Base-by-base conservation (phyloP, 2,888 invertebrate genomes). In the Drosophila prostipennis region DNA sequence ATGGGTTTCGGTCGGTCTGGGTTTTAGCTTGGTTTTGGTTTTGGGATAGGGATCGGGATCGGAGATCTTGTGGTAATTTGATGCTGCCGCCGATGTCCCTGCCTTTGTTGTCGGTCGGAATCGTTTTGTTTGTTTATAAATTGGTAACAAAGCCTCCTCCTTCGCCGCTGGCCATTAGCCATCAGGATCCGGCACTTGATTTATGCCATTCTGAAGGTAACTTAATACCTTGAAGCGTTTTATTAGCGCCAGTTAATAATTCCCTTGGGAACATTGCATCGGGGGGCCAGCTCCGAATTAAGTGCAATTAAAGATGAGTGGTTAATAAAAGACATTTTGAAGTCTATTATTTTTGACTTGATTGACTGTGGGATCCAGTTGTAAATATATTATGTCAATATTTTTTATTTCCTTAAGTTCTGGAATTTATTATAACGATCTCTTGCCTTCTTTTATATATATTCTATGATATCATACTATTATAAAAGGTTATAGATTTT, bases 241-340 rank as follows among this genome's bases (percentile, higher is more conserved):
- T 82, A 80, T 88, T 88, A 80, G 78, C 80, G 87, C 83, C 89
- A 85, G 83, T 82, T 77, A 59, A 80, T 61, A 86, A 85, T 88
- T 87, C 83, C 64, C 58, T n/a, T 49, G 51, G 42, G 59, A 37
- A 46, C 14, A n/a, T 46, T 40, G 46, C 57, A 32, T 29, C 45
- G 10, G 26, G 7, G 8, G 45, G 45, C 26, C 45, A 26, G n/a
- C 43, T 45, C 10, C 45, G n/a, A 26, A 14, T 48, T 36, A 11
- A 51, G 49, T 32, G 13, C 29, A 37, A 42, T 60, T 14, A 10
- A 34, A 16, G 19, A 16, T 67, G 34, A 37, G 37, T 61, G n/a
- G 34, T 65, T 29, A 14, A 23, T 53, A 37, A 43, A 68, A 14
- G 29, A 13, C 13, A 29, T 16, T 32, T 32, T 8, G 7, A 13